Evolutionary conservation across 1,140 invertebrate species (phyloP), one percentile per base, ranked within the genome.

Genomic region (Drosophila auraria): DNA sequence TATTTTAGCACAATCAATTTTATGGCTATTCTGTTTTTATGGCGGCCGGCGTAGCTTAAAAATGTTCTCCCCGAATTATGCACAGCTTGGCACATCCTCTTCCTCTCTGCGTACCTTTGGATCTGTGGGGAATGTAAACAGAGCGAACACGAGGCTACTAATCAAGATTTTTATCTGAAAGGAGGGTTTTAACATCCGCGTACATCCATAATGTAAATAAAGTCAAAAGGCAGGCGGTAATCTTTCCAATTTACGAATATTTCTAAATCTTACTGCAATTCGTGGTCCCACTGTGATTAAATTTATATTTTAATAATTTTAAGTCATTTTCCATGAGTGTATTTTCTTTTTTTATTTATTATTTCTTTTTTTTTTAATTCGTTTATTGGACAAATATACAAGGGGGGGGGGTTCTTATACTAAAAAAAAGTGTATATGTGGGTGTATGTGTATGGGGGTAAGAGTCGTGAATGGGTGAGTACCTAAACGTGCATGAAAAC

Each of bases 1-100:
- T 82, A 80, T 86, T 86, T 87, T 73, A 77, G 80, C 77, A 53
- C 77, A 91, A 91, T 91, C 87, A 90, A 91, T 90, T 90, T 91
- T 86, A 91, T 82, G 73, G 72, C 87, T 72, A 74, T 81, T 70
- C 69, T 50, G 44, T 68, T 87, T 91, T 78, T 82, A 86, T 89
- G 69, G 72, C 75, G 50, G 11, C 40, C 49, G 40, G 53, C 47
- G 45, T 27, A 59, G 17, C 50, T 49, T 56, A 60, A 70, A 72
- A 82, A 82, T 77, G 72, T 53, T 49, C 76, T 60, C 53, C 56
- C 56, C 74, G 58, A 87, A 80, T 83, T 87, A 87, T 87, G 80
- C 84, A 78, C 50, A 75, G 65, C 59, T 66, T 74, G 80, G 50
- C 42, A 65, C 68, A 69, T 74, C 36, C 57, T 20, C n/a, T 58